Conservation (phyloP, 2,113 vertebrate species). For the Perca flavescens region DNA sequence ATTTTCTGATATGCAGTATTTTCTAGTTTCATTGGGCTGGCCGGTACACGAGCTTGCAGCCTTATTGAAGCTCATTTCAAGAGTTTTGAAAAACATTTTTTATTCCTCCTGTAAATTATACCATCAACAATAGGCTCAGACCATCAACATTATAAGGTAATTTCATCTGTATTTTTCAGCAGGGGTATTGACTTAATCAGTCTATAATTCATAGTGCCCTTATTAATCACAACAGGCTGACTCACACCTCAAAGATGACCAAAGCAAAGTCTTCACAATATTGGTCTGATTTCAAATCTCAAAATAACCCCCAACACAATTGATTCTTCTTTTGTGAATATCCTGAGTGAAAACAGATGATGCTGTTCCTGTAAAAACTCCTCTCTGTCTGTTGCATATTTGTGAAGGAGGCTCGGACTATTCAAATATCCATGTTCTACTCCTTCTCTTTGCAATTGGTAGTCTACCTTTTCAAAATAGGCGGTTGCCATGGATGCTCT, state of each 20-base stretch:
- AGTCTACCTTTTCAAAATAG: background rate
- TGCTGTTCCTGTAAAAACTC: slow-evolving; percentile 10
- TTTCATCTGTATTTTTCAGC: background rate
- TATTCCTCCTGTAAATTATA: too few relatives aligned
- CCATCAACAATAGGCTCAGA: background rate
- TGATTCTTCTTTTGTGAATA: background rate
- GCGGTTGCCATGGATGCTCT: background rate
- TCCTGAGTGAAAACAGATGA: background rate
- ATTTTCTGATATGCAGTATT: background rate
- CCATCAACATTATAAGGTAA: background rate
- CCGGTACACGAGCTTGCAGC: background rate
- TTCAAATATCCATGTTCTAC: background rate
- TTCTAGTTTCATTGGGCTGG: background rate
- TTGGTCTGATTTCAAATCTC: background rate
- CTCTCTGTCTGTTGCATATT: background rate
- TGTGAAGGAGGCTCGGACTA: background rate
- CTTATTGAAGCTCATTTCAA: background rate
- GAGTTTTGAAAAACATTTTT: background rate
- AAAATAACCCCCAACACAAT: background rate
- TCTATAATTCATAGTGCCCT: background rate
- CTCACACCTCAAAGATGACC: slow-evolving; percentile 2
- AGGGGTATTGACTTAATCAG: background rate
- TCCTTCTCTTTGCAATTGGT: background rate
- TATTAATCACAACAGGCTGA: background rate
- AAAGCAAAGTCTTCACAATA: background rate